Evolutionary conservation across 2,888 invertebrate species (phyloP), one percentile per base, ranked within the genome.

Genomic region (Ectemnius cavifrons): DNA sequence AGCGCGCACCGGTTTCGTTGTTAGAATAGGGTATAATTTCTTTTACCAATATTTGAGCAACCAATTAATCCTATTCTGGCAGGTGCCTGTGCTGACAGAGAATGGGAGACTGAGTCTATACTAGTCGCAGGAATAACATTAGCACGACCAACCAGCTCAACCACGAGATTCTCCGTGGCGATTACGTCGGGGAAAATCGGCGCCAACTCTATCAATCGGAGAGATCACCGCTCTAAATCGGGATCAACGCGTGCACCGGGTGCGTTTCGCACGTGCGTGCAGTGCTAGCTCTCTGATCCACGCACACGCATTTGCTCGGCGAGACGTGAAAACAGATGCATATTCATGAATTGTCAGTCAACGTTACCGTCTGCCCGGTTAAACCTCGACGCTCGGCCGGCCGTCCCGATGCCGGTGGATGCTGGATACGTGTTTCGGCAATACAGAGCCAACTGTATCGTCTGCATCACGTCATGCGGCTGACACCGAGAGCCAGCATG

Each of bases 241-340:
- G 52, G 16, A 52, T 52, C 16, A 52, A 75, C 77, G 71, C 70
- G 80, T 73, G 80, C 75, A 47, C 57, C 59, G 52, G 61, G 74
- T 46, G 75, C 61, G 75, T 82, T 82, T 79, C 74, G 82, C 80
- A 80, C 79, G 75, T 73, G 74, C 67, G 28, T 63, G 37, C 52
- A 1, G 37, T 8, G 37, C 37, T 1, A 11, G 37, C 23, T 23
- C 60, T 57, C 65, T 79, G 66, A 72, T 74, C 75, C 79, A 59
- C 63, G 71, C 63, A 60, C 52, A 20, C 67, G 68, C 59, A 70
- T 70, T 67, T 70, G 64, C 66, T 57, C 71, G 59, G 58, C 49
- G 67, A 71, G 71, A 75, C 79, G 81, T 77, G 81, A 85, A 86
- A 86, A 86, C 84, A 80, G 77, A 79, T 86, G 86, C 83, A 87